A percentile compares a stretch with the other conserved stretches of the same genome.
Conservation (phyloP, 1,140 invertebrate species). For the Cydia amplana region DNA sequence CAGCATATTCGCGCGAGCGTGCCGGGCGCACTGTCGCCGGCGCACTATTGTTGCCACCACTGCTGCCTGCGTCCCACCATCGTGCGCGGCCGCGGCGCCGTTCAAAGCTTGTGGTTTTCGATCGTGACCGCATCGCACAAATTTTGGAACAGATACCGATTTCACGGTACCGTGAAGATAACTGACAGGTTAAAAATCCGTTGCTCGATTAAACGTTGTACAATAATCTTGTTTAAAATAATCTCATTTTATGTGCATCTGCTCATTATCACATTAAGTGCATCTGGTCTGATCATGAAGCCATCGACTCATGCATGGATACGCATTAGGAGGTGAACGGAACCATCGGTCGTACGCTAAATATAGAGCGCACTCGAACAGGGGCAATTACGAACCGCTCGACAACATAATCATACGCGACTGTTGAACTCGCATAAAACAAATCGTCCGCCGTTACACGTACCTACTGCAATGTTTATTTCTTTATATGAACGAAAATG, state of each 20-base stretch:
- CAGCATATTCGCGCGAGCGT: conserved; percentile 73
- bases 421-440: conserved; percentile 23
- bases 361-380: conserved; percentile 60
- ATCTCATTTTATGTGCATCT: conserved; percentile 36
- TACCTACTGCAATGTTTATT: not conserved
- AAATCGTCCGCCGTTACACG: not conserved
- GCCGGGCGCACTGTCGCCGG: conserved; percentile 64
- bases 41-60: conserved; percentile 57
- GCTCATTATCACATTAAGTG: conserved; percentile 37
- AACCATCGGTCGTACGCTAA: conserved; percentile 63
- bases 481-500: not conserved
- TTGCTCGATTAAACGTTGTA: conserved; percentile 37
- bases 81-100: conserved; percentile 39
- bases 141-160: conserved; percentile 10
- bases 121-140: conserved; percentile 26
- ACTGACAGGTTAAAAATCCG: conserved; percentile 52
- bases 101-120: conserved; percentile 26
- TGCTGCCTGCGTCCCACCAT: conserved; percentile 53
- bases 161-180: conserved; percentile 11
- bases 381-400: conserved; percentile 46
- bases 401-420: conserved; percentile 39
- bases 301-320: conserved; percentile 40
- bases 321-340: conserved; percentile 57
- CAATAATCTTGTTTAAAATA: conserved; percentile 29
- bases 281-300: conserved; percentile 35